Evolutionary conservation across 1,140 invertebrate species (phyloP), one percentile per base, ranked within the genome.

Genomic region (Contarinia nasturtii): DNA sequence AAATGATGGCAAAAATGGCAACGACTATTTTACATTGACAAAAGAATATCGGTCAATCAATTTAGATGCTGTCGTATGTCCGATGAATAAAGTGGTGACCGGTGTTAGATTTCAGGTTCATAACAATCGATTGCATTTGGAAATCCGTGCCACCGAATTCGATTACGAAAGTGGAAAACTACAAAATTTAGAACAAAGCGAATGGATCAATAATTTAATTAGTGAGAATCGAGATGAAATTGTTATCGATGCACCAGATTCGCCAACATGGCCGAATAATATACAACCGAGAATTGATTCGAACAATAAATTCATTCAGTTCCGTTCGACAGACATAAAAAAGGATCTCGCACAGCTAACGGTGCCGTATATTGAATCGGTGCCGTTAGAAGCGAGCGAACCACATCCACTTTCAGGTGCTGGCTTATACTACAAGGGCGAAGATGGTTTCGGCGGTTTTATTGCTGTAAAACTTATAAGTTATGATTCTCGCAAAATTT

Each of bases 281-380:
- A 64, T 67, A 10, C 70, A 77, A 11, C 54, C 63, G 4, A 71
- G 75, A 15, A 75, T 80, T 53, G 80, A 80, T 0, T 59, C 64
- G 1, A 56, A 71, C 7, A 76, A 85, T 58, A 76, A 82, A 57
- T 87, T 73, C 63, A 52, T 88, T 2, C 69, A 79, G 55, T 86
- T 88, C 56, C 72, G 70, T 0, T 65, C 79, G 49, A 74, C 74
- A 0, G 79, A 80, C 59, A 61, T 79, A 2, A 70, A 74, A 12
- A 71, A 72, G 8, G 85, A 88, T 60, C 82, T 76, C 0, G 78
- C 75, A 0, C 85, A 88, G 66, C 83, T 74, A 46, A 86, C 83
- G 0, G 70, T 88, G 27, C 84, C 85, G 18, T 87, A 81, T 61
- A 58, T 87, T 8, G 85, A 87, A 54, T 69, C 74, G 45, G 83